Percentiles rank a stretch among this genome's conserved stretches.
These are phyloP conservation scores for Silurus meridionalis DNA, from an alignment of 2,113 vertebrate species.

Conservation along the genomic window DNA sequence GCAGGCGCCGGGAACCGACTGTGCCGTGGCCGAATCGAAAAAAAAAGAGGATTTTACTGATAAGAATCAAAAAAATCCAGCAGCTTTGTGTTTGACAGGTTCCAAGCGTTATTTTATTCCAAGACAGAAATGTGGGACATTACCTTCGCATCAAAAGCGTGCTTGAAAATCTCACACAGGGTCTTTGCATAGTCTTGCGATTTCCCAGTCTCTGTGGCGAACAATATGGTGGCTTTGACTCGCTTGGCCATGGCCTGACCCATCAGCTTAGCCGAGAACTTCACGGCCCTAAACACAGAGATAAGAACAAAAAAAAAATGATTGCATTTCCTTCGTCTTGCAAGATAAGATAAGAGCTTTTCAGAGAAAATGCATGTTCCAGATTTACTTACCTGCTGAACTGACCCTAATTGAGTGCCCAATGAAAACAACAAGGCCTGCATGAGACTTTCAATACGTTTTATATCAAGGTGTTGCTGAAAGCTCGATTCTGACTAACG, in stretches of 20 bases:
- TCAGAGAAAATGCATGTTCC: not conserved
- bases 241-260: conserved; percentile 98
- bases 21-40: not conserved
- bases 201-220: conserved; percentile 94
- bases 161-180: conserved; percentile 97
- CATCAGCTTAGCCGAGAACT: conserved; percentile 98
- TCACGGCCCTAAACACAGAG: conserved; percentile 83
- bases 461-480: not conserved
- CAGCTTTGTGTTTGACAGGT: not conserved
- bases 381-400: too few relatives aligned
- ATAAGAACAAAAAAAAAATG: not conserved
- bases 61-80: not conserved
- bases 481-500: not conserved
- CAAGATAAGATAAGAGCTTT: conserved; percentile 2
- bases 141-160: conserved; percentile 98
- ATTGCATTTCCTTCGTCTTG: not conserved
- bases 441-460: not conserved
- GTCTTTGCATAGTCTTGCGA: conserved; percentile 96
- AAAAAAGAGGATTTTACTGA: not conserved
- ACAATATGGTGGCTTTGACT: conserved; percentile 96
- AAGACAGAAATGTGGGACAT: not conserved
- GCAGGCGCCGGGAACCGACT: not conserved
- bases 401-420: not conserved
- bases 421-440: not conserved
- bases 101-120: not conserved